Percentiles rank a stretch among this genome's conserved stretches.
These are phyloP conservation scores for Pachyuromys duprasi DNA, from an alignment of 2,797 vertebrate genomes.

Conservation along the genomic window DNA sequence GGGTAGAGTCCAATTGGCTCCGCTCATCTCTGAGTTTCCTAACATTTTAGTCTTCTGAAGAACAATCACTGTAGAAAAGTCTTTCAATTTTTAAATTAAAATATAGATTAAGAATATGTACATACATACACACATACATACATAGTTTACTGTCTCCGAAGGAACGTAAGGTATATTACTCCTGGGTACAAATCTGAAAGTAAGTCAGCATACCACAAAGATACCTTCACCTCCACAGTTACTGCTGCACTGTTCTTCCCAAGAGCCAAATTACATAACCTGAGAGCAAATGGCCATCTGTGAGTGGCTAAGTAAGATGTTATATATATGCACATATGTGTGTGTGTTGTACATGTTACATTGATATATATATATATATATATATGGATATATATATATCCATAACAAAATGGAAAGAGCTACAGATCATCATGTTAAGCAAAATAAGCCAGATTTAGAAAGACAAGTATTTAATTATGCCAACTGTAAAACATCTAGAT, in stretches of 20 bases:
- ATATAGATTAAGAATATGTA: background rate
- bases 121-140: background rate
- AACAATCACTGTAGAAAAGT: background rate
- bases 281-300: background rate
- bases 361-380: too few relatives aligned
- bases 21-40: background rate
- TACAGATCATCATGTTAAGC: background rate
- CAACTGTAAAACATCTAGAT: background rate
- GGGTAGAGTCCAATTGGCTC: rapidly evolving
- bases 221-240: background rate
- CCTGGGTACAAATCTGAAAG: background rate
- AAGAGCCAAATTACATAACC: background rate
- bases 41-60: background rate
- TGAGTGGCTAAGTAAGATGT: background rate
- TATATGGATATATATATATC: too few relatives aligned
- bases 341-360: too few relatives aligned
- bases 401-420: background rate
- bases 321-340: too few relatives aligned
- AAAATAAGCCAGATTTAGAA: background rate
- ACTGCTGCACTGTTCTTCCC: background rate
- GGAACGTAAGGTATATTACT: background rate
- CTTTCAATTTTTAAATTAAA: background rate
- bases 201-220: background rate
- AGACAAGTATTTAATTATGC: background rate
- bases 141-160: background rate